Conservation (phyloP, 2,888 invertebrate species). For the Lasioglossum lativentre region DNA sequence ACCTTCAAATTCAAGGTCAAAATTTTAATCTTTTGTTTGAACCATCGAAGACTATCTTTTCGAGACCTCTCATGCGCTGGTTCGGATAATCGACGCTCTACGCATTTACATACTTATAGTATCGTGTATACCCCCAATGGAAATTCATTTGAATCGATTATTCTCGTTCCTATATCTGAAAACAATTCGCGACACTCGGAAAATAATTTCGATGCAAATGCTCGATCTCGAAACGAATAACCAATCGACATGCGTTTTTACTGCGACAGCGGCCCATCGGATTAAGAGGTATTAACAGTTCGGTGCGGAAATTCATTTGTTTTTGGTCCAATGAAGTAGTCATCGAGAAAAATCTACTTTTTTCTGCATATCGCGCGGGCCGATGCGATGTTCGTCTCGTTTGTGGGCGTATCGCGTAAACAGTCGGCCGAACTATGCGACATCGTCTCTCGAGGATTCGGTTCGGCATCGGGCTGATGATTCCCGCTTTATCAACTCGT, state of each 20-base stretch:
- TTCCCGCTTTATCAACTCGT: neutral
- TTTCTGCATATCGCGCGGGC: neutral
- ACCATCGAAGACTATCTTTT: too few relatives aligned
- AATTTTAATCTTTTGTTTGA: too few relatives aligned
- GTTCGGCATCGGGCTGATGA: neutral
- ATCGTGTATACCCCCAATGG: neutral
- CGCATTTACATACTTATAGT: neutral
- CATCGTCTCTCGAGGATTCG: neutral
- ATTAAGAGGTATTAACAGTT: neutral
- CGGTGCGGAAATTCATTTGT: constrained; percentile 2
- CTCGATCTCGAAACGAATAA: neutral
- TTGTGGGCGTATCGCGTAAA: constrained; percentile 8
- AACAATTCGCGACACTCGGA: neutral
- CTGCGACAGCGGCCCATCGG: neutral
- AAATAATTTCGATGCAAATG: constrained; percentile 9
- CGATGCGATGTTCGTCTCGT: neutral
- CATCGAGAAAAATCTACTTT: neutral
- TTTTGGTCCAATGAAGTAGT: neutral
- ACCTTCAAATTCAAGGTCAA: too few relatives aligned
- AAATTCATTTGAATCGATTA: neutral
- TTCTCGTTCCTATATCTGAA: neutral
- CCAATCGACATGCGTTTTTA: neutral
- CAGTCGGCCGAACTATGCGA: constrained; percentile 8
- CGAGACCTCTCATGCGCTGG: too few relatives aligned
- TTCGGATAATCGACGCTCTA: too few relatives aligned